Conservation (phyloP, 2,113 vertebrate species). For the Elachura formosa region DNA sequence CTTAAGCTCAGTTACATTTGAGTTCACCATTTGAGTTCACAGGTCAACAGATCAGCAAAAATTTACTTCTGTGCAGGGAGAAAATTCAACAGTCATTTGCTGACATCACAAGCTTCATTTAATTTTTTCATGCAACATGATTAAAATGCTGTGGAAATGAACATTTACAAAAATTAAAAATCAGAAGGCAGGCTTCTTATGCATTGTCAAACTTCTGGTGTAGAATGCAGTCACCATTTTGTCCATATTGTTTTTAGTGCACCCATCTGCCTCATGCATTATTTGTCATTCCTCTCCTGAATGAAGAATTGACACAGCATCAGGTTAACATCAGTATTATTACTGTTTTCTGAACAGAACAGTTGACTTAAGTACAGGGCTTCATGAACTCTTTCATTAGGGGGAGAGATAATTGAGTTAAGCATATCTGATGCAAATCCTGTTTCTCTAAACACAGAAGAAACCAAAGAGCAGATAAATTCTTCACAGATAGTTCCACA, state of each 20-base stretch:
- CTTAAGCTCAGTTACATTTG: neutral
- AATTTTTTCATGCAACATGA: neutral
- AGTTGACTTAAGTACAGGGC: neutral
- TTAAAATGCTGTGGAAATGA: neutral
- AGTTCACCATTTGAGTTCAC: too few relatives aligned
- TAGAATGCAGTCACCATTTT: neutral
- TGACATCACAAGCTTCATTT: neutral
- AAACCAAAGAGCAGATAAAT: constrained; percentile 8
- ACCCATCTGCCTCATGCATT: neutral
- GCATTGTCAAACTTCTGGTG: neutral
- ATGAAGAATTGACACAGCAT: neutral
- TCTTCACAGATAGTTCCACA: neutral
- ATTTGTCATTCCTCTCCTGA: neutral
- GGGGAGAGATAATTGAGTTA: neutral
- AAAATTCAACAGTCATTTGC: neutral
- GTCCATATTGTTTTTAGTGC: neutral
- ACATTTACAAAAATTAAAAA: neutral
- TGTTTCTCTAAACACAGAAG: neutral
- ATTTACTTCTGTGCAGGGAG: neutral
- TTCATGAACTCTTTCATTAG: neutral
- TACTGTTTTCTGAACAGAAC: neutral
- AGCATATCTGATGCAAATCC: neutral
- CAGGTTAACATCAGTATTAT: neutral
- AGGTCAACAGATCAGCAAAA: neutral
- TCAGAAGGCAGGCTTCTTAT: neutral